phyloP scores from a whole-genome alignment of 1,140 invertebrate species.

The Conus ventricosus region DNA sequence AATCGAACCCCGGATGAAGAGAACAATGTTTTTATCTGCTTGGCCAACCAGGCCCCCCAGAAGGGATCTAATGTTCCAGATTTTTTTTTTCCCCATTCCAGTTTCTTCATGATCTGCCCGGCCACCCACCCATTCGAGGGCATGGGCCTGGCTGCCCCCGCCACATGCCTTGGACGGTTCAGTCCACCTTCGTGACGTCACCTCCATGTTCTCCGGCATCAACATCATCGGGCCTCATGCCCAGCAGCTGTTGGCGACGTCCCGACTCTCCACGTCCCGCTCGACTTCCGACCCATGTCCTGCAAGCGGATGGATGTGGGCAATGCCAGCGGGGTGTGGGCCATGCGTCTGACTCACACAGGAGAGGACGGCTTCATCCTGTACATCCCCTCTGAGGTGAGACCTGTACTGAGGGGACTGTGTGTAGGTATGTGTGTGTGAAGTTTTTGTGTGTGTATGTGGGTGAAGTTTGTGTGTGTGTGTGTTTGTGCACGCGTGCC shows the following conservation, averaged over 20 bases:
- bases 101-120: constrained; percentile 98
- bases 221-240: constrained; percentile 97
- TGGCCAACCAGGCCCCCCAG: too few species aligned
- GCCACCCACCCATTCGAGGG: constrained; percentile 98
- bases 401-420: neutral
- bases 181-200: constrained; percentile 93
- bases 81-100: constrained; percentile 70
- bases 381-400: constrained; percentile 96
- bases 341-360: constrained; percentile 97
- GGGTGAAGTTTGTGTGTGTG: neutral
- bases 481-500: too few species aligned
- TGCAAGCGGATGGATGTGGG: constrained; percentile 96
- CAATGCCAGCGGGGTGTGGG: constrained; percentile 93
- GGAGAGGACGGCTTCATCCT: constrained; percentile 97
- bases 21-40: too few species aligned
- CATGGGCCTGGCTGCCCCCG: constrained; percentile 94
- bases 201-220: constrained; percentile 98
- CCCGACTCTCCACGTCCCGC: constrained; percentile 90
- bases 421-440: neutral
- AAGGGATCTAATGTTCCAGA: too few species aligned
- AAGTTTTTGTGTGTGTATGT: too few species aligned
- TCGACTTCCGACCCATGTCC: constrained; percentile 94
- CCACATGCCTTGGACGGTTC: constrained; percentile 87
- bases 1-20: too few species aligned
- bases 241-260: constrained; percentile 86